Evolutionary conservation across 2,113 vertebrate genomes (phyloP).

Genomic region (Campylomormyrus numenius): DNA sequence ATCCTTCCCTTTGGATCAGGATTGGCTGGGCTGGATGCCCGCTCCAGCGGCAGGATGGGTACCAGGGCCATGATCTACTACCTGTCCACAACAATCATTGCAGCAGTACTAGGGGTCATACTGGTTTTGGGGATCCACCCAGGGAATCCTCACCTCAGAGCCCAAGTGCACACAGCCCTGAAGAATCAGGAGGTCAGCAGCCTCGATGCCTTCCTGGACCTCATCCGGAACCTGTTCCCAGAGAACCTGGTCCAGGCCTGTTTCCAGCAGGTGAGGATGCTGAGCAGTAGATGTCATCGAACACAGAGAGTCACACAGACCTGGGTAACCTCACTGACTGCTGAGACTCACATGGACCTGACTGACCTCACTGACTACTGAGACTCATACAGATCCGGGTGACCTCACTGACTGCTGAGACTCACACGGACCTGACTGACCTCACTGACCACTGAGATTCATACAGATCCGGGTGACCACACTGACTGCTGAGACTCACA

Average conservation of each 20-base stretch:
- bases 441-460: background rate
- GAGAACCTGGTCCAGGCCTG: conserved; percentile 76
- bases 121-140: conserved; percentile 72
- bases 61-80: conserved; percentile 75
- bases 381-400: background rate
- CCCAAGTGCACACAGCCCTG: background rate
- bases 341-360: background rate
- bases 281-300: background rate
- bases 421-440: background rate
- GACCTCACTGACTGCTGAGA: background rate
- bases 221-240: conserved; percentile 72
- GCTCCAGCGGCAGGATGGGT: conserved; percentile 73
- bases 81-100: conserved; percentile 70
- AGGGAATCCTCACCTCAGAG: conserved; percentile 67
- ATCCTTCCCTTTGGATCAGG: conserved; percentile 45
- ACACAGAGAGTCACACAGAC: background rate
- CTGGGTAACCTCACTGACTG: background rate
- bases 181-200: conserved; percentile 69
- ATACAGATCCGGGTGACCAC: background rate
- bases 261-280: conserved; percentile 66
- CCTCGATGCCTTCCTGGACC: conserved; percentile 73
- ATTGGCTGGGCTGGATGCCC: conserved; percentile 70
- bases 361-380: background rate
- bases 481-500: background rate
- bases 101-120: conserved; percentile 69